A percentile compares a stretch with the other conserved stretches of the same genome.
phyloP scores from a whole-genome alignment of 2,113 vertebrate genomes.

The Anguilla japonica region DNA sequence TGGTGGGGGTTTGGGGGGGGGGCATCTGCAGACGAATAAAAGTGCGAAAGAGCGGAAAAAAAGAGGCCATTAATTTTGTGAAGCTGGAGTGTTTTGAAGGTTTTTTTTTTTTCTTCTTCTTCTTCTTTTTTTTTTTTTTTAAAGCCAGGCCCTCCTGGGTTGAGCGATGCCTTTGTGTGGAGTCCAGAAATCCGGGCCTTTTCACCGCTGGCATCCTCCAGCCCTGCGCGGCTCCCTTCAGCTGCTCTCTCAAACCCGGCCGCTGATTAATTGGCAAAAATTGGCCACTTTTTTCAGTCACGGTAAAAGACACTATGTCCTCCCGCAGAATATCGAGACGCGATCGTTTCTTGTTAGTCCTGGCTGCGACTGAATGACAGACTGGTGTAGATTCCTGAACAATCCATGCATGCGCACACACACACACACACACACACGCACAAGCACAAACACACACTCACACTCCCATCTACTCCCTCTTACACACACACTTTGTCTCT shows the following conservation, averaged over 20 bases:
- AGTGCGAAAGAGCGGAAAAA: conserved; percentile 61
- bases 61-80: conserved; percentile 72
- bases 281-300: conserved; percentile 21
- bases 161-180: conserved; percentile 70
- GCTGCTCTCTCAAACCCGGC: conserved; percentile 17
- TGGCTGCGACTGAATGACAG: neutral
- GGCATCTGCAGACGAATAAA: conserved; percentile 38
- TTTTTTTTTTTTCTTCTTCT: conserved; percentile 49
- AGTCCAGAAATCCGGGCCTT: conserved; percentile 56
- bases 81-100: conserved; percentile 68
- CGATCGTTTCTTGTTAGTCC: neutral
- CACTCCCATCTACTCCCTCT: too few species aligned
- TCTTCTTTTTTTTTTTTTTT: conserved; percentile 51
- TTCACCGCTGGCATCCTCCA: conserved; percentile 28
- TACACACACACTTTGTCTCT: too few species aligned
- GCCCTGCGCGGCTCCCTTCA: conserved; percentile 11
- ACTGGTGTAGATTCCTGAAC: neutral
- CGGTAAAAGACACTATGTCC: conserved; percentile 37
- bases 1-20: too few species aligned
- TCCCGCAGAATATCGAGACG: conserved; percentile 11
- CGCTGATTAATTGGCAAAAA: conserved; percentile 37
- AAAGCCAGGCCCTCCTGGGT: conserved; percentile 67
- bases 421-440: too few species aligned
- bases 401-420: neutral
- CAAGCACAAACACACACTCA: too few species aligned